A percentile compares a stretch with the other conserved stretches of the same genome.
Evolutionary conservation across 2,888 invertebrate genomes (phyloP).

Genomic region (Hydropsyche betteni): DNA sequence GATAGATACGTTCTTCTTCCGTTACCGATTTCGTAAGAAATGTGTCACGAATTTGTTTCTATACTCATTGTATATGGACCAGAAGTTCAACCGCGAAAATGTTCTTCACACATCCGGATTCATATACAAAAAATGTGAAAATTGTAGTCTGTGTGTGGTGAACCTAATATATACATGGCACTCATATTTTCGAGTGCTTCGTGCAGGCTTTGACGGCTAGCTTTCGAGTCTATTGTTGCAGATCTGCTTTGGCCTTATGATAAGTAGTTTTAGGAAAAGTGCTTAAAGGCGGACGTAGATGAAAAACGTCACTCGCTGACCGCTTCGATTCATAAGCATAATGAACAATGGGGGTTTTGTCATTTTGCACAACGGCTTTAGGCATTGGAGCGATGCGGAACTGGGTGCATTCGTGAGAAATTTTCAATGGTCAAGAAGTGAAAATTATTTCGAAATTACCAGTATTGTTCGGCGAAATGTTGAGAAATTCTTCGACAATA

Average conservation of each 20-base stretch:
- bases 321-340: neutral
- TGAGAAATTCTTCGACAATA: too few species aligned
- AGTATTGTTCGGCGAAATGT: too few species aligned
- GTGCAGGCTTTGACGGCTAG: too few species aligned
- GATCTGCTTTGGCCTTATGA: constrained; percentile 29
- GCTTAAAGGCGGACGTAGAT: neutral
- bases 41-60: neutral
- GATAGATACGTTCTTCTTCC: neutral
- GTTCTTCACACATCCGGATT: neutral
- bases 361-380: neutral
- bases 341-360: neutral
- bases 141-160: too few species aligned
- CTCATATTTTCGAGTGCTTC: too few species aligned
- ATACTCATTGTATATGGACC: neutral
- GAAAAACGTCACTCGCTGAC: constrained; percentile 4
- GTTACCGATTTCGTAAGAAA: constrained; percentile 31
- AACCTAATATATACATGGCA: too few species aligned
- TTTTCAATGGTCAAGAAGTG: too few species aligned
- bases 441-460: too few species aligned
- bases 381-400: neutral
- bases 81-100: neutral
- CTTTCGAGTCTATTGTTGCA: constrained; percentile 16
- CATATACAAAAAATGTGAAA: too few species aligned
- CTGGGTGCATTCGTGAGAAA: too few species aligned
- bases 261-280: constrained; percentile 25